Evolutionary conservation across 2,113 vertebrate genomes (phyloP), one percentile per base, ranked within the genome.

Genomic region (Xenopus borealis): DNA sequence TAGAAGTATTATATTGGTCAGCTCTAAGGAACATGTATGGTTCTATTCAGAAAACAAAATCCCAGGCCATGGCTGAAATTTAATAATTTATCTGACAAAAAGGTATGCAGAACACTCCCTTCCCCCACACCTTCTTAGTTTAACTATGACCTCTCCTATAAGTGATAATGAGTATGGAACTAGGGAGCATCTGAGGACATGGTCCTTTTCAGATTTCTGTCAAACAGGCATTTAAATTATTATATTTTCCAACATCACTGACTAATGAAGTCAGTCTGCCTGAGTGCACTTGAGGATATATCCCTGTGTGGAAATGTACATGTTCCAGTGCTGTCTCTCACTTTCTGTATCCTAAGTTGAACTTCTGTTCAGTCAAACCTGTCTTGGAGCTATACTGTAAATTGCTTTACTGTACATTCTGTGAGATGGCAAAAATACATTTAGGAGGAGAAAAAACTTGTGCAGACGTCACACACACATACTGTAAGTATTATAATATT

Each of bases 261-360:
- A 59, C 68, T 67, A 70, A 66, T 73, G 76, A 1, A 44, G 64
- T 71, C 72, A 63, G 19, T 17, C 18, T 82, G 40, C 13, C 40
- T n/a, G 0, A 0, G n/a, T 47, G 71, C 80, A 57, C 55, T 50
- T 53, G 58, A 75, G 53, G 46, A n/a, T 33, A 14, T 74, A n/a
- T 61, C 55, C 10, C 46, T 72, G 80, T 71, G 75, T 66, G 19
- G 78, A 84, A 80, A 77, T 9, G 63, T 81, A n/a, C 61, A 3
- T 65, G 61, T 78, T 69, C 52, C 78, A 55, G 70, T 27, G 14
- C 57, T 52, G 69, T 47, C 18, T 0, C 0, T 62, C 66, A 44
- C 16, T 76, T 55, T 68, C 79, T 30, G 4, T 69, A 79, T n/a
- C 44, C 82, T 80, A 72, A 33, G 74, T 20, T 62, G 53, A 79